These are phyloP conservation scores for Maniola jurtina DNA, from an alignment of 1,140 invertebrate genomes.

Conservation along the genomic window DNA sequence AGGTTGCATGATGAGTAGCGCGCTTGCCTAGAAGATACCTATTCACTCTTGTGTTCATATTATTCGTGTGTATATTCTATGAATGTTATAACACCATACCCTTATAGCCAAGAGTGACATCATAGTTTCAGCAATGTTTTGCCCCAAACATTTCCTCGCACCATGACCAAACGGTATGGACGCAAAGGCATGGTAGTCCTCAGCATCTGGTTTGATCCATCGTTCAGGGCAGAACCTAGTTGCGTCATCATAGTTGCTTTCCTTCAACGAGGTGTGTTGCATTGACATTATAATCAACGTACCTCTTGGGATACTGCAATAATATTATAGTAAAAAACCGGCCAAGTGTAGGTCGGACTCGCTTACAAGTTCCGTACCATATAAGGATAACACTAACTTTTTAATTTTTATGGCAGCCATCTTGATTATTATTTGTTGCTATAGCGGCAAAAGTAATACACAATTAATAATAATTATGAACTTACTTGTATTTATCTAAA, in stretches of 20 bases:
- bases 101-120: slow-evolving; percentile 79
- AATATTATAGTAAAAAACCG: slow-evolving; percentile 4
- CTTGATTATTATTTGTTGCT: too few relatives aligned
- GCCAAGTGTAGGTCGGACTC: not conserved
- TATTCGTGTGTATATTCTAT: too few relatives aligned
- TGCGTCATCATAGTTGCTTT: slow-evolving; percentile 85
- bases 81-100: slow-evolving; percentile 51
- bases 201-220: slow-evolving; percentile 80
- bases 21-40: too few relatives aligned
- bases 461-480: too few relatives aligned
- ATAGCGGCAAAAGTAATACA: too few relatives aligned
- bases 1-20: too few relatives aligned
- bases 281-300: slow-evolving; percentile 87
- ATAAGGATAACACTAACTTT: too few relatives aligned
- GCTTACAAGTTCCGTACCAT: too few relatives aligned
- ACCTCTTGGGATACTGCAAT: slow-evolving; percentile 76
- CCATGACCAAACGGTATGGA: slow-evolving; percentile 82
- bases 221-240: slow-evolving; percentile 84
- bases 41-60: too few relatives aligned
- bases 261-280: slow-evolving; percentile 82
- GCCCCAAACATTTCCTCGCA: slow-evolving; percentile 80
- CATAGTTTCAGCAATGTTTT: slow-evolving; percentile 80
- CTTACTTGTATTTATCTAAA: slow-evolving; percentile 84
- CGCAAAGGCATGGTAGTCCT: slow-evolving; percentile 73
- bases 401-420: too few relatives aligned